These are phyloP conservation scores for Microcebus lehilahytsara DNA, from an alignment of 2,113 vertebrate species.

Conservation along the genomic window DNA sequence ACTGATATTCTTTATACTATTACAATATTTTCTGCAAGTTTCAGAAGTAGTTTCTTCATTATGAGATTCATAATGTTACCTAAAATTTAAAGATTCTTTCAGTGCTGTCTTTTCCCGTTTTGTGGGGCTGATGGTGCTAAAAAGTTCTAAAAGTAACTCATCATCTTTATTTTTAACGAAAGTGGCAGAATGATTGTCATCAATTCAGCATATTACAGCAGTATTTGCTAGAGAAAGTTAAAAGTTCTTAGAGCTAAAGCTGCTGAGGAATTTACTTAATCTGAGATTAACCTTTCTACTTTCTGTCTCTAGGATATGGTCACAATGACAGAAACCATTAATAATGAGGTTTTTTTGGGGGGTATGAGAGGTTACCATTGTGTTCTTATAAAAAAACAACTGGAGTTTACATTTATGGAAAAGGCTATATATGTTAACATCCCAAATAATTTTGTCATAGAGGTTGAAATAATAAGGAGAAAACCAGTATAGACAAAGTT, in stretches of 20 bases:
- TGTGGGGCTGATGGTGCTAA: background rate
- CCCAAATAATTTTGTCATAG: background rate
- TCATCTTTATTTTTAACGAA: background rate
- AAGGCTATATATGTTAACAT: background rate
- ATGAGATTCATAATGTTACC: background rate
- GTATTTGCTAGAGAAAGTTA: conserved; percentile 41
- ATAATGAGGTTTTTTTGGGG: background rate
- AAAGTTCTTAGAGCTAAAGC: conserved; percentile 37
- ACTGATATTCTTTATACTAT: background rate
- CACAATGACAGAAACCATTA: background rate
- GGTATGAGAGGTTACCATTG: background rate
- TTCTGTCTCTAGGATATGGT: conserved; percentile 23
- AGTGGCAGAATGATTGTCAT: background rate
- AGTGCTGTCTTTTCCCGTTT: conserved; percentile 11
- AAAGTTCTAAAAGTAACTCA: background rate
- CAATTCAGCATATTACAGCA: background rate
- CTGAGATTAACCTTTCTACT: background rate
- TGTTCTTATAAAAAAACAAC: conserved; percentile 10
- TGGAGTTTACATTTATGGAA: conserved; percentile 26
- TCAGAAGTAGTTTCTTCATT: conserved; percentile 30
- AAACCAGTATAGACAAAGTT: conserved; percentile 53
- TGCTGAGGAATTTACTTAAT: background rate
- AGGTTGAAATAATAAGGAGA: background rate
- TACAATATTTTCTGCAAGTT: background rate
- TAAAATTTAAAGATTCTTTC: conserved; percentile 26